phyloP scores from a whole-genome alignment of 2,888 invertebrate genomes.

The Leucophora obtusa region DNA sequence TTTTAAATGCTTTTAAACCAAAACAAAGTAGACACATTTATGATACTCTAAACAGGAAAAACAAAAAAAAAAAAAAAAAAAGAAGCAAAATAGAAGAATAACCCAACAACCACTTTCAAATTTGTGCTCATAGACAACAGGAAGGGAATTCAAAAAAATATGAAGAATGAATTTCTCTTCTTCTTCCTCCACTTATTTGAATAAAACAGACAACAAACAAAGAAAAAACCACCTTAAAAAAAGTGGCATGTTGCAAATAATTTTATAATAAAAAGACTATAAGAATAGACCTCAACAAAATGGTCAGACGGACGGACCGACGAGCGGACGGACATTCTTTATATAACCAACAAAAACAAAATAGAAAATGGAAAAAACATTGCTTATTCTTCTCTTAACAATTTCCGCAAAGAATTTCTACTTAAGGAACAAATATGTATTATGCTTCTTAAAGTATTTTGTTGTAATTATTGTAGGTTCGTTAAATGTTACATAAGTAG shows the following conservation, averaged over 20 bases:
- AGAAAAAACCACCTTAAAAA: constrained; percentile 35
- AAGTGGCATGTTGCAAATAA: constrained; percentile 23
- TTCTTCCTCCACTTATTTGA: neutral
- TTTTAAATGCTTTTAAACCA: constrained; percentile 51
- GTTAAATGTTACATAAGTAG: constrained; percentile 22
- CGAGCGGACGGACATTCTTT: constrained; percentile 24
- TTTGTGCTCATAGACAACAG: constrained; percentile 32
- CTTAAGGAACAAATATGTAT: neutral
- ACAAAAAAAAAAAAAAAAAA: neutral
- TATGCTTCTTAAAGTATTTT: neutral
- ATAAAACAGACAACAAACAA: neutral
- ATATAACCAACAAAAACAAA: neutral
- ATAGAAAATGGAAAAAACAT: neutral
- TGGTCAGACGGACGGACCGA: too few species aligned
- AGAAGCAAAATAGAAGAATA: neutral
- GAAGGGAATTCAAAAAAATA: constrained; percentile 24
- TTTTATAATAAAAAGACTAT: neutral
- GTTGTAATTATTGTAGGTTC: constrained; percentile 3
- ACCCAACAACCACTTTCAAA: constrained; percentile 14
- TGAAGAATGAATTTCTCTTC: constrained; percentile 21
- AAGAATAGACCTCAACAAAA: constrained; percentile 11
- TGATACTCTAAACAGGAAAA: constrained; percentile 19
- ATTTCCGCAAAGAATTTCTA: constrained; percentile 39
- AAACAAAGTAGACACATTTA: constrained; percentile 48
- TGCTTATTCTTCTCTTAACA: constrained; percentile 20